Conservation (phyloP, 2,113 vertebrate species). For the Malaclemys terrapin region DNA sequence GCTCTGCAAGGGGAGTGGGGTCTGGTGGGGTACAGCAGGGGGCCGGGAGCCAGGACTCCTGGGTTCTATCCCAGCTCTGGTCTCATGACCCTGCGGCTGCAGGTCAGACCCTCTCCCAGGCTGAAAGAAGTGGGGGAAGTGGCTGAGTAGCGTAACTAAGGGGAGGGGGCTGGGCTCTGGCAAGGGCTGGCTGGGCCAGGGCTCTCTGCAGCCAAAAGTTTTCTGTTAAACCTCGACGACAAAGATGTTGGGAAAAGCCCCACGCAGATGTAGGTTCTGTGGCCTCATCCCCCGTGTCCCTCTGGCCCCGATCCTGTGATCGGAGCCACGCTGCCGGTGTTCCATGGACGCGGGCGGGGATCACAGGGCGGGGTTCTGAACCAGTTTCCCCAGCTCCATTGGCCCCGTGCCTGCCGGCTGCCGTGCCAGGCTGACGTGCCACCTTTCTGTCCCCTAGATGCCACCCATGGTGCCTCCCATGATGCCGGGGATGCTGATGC, state of each 20-base stretch:
- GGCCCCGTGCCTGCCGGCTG: background rate
- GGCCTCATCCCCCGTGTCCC: background rate
- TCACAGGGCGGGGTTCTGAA: too few relatives aligned
- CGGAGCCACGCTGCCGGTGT: too few relatives aligned
- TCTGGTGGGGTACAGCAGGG: too few relatives aligned
- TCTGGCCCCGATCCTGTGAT: background rate
- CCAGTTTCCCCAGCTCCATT: background rate
- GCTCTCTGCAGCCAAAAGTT: background rate
- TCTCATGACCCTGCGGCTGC: too few relatives aligned
- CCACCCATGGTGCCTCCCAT: slow-evolving; percentile 76
- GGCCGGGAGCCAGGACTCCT: background rate
- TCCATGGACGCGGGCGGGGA: too few relatives aligned
- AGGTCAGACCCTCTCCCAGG: too few relatives aligned
- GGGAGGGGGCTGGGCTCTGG: background rate
- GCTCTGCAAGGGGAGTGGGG: background rate
- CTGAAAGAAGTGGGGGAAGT: background rate
- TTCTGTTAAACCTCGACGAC: background rate
- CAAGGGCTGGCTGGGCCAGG: background rate
- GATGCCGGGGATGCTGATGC: slow-evolving; percentile 78
- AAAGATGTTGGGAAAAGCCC: background rate
- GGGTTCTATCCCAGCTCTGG: background rate
- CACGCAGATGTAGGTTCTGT: fast-evolving
- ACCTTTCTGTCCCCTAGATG: slow-evolving; percentile 58
- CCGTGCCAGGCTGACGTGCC: too few relatives aligned
- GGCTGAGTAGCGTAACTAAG: background rate